Evolutionary conservation across 2,888 invertebrate species (phyloP).

Genomic region (Caenorhabditis parvicauda): DNA sequence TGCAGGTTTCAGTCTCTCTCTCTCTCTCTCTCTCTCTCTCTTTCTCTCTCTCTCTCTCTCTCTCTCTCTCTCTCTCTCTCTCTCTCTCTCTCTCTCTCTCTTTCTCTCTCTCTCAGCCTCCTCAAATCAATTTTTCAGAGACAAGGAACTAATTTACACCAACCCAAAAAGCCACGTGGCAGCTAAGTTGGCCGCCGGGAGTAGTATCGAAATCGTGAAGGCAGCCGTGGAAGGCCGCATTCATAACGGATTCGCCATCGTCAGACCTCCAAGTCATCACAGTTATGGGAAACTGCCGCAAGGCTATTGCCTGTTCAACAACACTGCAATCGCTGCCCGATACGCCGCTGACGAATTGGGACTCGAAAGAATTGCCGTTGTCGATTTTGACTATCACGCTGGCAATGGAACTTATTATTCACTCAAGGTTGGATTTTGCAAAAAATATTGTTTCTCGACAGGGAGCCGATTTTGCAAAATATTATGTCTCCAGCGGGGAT

Average conservation of each 20-base stretch:
- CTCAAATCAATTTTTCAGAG: too few species aligned
- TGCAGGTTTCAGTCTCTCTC: too few species aligned
- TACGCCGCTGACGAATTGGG: constrained; percentile 65
- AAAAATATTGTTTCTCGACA: too few species aligned
- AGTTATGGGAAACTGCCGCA: constrained; percentile 71
- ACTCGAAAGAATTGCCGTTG: constrained; percentile 35
- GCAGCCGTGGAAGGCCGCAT: constrained; percentile 36
- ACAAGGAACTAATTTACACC: constrained; percentile 47
- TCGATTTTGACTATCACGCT: constrained; percentile 47
- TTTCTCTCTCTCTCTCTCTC: too few species aligned
- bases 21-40: too few species aligned
- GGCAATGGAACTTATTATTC: constrained; percentile 43
- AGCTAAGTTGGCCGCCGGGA: constrained; percentile 42
- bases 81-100: too few species aligned
- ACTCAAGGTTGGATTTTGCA: too few species aligned
- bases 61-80: too few species aligned
- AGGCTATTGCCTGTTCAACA: constrained; percentile 98
- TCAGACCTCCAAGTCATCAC: constrained; percentile 84
- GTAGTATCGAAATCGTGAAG: constrained; percentile 41
- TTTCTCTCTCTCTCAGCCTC: too few species aligned
- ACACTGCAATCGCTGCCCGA: constrained; percentile 89
- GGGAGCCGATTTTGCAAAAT: too few species aligned
- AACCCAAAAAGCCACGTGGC: constrained; percentile 33
- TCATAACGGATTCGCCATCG: constrained; percentile 88
- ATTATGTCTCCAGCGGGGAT: too few species aligned